Evolutionary conservation across 2,888 invertebrate species (phyloP), one percentile per base, ranked within the genome.

Genomic region (Caenorhabditis auriculariae): DNA sequence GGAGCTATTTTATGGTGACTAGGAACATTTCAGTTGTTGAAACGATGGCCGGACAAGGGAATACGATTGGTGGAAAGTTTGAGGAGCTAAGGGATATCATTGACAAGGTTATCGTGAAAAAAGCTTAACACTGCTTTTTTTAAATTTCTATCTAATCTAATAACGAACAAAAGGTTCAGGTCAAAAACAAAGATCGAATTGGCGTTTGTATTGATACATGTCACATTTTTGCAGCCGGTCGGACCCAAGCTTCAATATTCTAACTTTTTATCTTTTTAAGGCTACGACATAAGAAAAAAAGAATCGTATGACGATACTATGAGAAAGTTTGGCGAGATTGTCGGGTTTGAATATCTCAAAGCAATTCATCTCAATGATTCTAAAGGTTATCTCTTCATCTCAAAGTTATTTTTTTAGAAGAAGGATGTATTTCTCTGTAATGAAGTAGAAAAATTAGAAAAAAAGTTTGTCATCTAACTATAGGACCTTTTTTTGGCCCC

Each of bases 341-440:
- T 85, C 62, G 85, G 85, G 2, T 78, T 84, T 45, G 59, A 83
- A 32, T 84, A 83, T 60, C 76, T 85, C 38, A 83, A 83, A 57
- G 85, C 83, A 2, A 49, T 85, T 19, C 85, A 86, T 70, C 65
- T 86, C 15, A 85, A 86, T 76, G 85, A 85, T 70, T 85, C 84
- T 3, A 83, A 83, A 76, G 83, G 85, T 84, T 67, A 57, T 66
- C 54, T 15, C n/a, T n/a, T n/a, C n/a, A n/a, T n/a, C n/a, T n/a
- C n/a, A n/a, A n/a, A n/a, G n/a, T n/a, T n/a, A n/a, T n/a, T n/a
- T n/a, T n/a, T n/a, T n/a, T n/a, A n/a, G n/a, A n/a, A n/a, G n/a
- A n/a, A n/a, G n/a, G n/a, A n/a, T n/a, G n/a, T n/a, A n/a, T n/a
- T n/a, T n/a, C n/a, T n/a, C n/a, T n/a, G n/a, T n/a, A n/a, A n/a